Evolutionary conservation across 2,797 vertebrate genomes (phyloP).

Genomic region (Coregonus ussuriensis): DNA sequence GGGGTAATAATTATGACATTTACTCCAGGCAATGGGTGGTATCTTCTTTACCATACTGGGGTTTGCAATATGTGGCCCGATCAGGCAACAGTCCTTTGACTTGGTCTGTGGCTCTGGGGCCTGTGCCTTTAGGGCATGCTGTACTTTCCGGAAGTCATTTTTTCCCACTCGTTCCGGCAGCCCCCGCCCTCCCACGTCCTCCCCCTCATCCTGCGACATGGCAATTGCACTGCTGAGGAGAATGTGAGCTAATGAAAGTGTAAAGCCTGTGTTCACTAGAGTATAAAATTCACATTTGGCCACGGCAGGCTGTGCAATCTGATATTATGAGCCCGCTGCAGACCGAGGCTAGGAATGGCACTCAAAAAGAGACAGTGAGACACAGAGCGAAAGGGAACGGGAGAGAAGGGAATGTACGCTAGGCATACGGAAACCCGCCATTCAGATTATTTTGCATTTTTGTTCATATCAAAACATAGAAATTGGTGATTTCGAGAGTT

Average conservation of each 20-base stretch:
- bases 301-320: slow-evolving; percentile 78
- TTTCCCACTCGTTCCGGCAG: slow-evolving; percentile 27
- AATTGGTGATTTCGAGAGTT: neutral
- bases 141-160: slow-evolving; percentile 61
- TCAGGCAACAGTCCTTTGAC: slow-evolving; percentile 24
- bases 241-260: slow-evolving; percentile 88
- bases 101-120: slow-evolving; percentile 15
- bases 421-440: slow-evolving; percentile 15
- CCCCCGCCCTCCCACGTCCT: slow-evolving; percentile 32
- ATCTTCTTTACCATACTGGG: neutral
- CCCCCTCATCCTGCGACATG: slow-evolving; percentile 70
- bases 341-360: slow-evolving; percentile 51
- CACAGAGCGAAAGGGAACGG: slow-evolving; percentile 31
- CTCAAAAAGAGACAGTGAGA: slow-evolving; percentile 32
- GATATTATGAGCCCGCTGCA: slow-evolving; percentile 77
- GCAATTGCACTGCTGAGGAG: slow-evolving; percentile 80
- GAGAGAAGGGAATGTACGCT: slow-evolving; percentile 22
- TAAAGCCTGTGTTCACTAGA: slow-evolving; percentile 82
- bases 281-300: slow-evolving; percentile 87
- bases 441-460: neutral
- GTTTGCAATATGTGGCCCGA: slow-evolving; percentile 16
- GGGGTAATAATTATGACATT: neutral
- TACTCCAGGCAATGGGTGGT: neutral
- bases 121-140: slow-evolving; percentile 49
- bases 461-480: neutral